Evolutionary conservation across 2,113 vertebrate genomes (phyloP).

Genomic region (Microtus pennsylvanicus): DNA sequence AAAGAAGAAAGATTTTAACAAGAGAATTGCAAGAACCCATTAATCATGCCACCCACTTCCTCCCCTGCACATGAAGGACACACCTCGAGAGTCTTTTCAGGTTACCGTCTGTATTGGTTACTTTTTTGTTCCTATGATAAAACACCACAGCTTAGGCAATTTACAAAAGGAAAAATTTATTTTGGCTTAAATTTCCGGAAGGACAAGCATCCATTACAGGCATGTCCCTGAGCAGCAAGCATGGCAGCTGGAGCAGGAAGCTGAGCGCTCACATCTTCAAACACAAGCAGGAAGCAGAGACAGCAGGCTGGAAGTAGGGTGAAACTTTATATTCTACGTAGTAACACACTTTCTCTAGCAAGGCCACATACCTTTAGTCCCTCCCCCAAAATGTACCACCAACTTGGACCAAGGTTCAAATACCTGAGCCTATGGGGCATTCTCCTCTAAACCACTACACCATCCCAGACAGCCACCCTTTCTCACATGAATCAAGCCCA

Average conservation of each 20-base stretch:
- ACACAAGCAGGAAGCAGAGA: not conserved
- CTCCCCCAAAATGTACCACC: not conserved
- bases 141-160: not conserved
- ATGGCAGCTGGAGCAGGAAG: not conserved
- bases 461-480: rapidly evolving
- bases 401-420: not conserved
- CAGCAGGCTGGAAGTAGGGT: not conserved
- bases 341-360: not conserved
- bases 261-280: not conserved
- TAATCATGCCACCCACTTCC: not conserved
- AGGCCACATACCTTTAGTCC: not conserved
- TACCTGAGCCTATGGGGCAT: not conserved
- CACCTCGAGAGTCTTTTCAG: rapidly evolving
- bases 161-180: not conserved
- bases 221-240: not conserved
- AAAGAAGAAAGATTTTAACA: not conserved
- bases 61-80: not conserved
- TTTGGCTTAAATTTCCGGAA: not conserved
- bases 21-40: not conserved
- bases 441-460: not conserved
- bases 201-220: not conserved
- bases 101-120: not conserved
- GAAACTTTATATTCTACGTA: not conserved
- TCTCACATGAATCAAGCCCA: rapidly evolving
- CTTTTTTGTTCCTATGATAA: not conserved